Evolutionary conservation across 2,797 vertebrate genomes (phyloP).

Genomic region (Smutsia temminckii): DNA sequence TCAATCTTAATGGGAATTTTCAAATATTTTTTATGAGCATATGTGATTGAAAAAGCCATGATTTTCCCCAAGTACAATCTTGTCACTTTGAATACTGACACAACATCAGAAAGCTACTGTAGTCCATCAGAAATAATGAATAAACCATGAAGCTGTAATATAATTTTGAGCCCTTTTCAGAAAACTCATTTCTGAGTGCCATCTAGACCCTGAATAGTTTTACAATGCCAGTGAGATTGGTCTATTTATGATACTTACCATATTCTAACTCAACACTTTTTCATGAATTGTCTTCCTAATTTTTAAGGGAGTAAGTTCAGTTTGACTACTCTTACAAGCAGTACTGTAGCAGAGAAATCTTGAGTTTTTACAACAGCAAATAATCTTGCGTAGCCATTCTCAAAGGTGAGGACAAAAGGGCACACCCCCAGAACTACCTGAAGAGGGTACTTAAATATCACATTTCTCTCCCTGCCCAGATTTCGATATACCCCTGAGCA

Average conservation of each 20-base stretch:
- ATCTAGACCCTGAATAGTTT: constrained; percentile 25
- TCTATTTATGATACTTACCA: constrained; percentile 46
- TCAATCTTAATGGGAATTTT: constrained; percentile 59
- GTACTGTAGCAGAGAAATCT: background rate
- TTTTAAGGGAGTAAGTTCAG: constrained; percentile 53
- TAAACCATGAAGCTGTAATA: constrained; percentile 65
- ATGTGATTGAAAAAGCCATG: constrained; percentile 33
- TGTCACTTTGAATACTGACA: constrained; percentile 53
- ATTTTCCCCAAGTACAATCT: constrained; percentile 42
- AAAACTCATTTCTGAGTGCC: constrained; percentile 67
- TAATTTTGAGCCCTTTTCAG: constrained; percentile 63
- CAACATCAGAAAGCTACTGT: constrained; percentile 45
- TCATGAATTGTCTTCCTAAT: constrained; percentile 39
- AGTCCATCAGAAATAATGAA: constrained; percentile 54
- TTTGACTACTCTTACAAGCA: background rate
- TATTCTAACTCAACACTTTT: constrained; percentile 30
- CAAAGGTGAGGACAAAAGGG: background rate
- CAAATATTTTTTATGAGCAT: constrained; percentile 44
- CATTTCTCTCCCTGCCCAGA: background rate
- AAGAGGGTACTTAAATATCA: background rate
- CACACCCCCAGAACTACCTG: background rate
- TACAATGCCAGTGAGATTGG: constrained; percentile 14
- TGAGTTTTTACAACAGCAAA: constrained; percentile 55
- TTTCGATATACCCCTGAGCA: background rate
- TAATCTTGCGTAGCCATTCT: background rate